Evolutionary conservation across 1,140 invertebrate species (phyloP).

Genomic region (Ceratosolen fusciceps): DNA sequence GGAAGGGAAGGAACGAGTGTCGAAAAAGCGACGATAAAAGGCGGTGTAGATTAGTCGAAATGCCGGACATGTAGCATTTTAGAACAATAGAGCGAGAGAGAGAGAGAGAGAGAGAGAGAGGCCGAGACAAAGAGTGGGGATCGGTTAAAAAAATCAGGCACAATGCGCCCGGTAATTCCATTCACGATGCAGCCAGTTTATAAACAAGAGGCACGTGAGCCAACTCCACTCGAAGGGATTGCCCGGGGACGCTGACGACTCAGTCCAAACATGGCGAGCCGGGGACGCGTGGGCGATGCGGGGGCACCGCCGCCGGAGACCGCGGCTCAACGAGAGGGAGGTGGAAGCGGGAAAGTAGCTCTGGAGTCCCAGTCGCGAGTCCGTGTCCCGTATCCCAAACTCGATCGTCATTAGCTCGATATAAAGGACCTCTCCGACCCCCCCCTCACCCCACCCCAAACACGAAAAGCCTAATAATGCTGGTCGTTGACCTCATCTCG

Average conservation of each 20-base stretch:
- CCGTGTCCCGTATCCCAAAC: too few relatives aligned
- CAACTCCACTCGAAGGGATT: neutral
- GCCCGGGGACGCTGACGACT: neutral
- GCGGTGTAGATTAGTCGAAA: too few relatives aligned
- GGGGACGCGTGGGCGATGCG: neutral
- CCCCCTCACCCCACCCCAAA: too few relatives aligned
- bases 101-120: neutral
- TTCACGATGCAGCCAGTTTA: neutral
- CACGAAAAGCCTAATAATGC: neutral
- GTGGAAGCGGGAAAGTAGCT: too few relatives aligned
- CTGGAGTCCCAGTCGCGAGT: too few relatives aligned
- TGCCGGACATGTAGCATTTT: too few relatives aligned
- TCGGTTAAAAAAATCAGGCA: neutral
- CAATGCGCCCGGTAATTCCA: neutral
- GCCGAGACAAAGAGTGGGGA: neutral
- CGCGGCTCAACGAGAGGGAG: neutral
- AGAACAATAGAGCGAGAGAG: neutral
- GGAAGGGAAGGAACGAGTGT: too few relatives aligned
- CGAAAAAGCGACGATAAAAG: too few relatives aligned
- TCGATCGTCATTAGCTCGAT: neutral
- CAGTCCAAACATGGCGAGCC: neutral
- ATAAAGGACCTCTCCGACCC: neutral
- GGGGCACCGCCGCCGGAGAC: neutral
- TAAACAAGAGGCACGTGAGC: neutral
- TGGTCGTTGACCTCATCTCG: neutral